Base-by-base conservation (phyloP, 2,113 vertebrate genomes). In the Ursus arctos region DNA sequence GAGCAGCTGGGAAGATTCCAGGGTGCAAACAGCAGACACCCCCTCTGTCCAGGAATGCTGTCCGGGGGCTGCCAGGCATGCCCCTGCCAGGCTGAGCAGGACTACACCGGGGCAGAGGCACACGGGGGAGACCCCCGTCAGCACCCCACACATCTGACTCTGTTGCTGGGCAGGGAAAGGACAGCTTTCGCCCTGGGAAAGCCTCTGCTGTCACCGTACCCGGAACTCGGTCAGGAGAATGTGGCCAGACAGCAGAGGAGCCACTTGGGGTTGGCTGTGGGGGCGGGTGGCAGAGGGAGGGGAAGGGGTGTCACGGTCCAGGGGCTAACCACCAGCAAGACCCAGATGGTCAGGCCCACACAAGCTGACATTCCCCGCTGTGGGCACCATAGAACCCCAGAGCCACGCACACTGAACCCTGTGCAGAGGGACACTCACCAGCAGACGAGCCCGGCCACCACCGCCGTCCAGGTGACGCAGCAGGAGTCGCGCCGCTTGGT, bases 381-480 rank as follows among this genome's bases (percentile, higher is more conserved):
- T 3, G 76, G 28, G 47, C 51, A 22, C 51, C 1, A 14, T 28
- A 33, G 49, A 33, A 11, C 53, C 16, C 63, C 36, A 0, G 4
- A 18, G 15, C 8, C 18, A 43, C 43, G 0, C 16, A 2, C 36
- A 1, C 1, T 1, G 0, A 10, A 16, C 57, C 74, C 10, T 0
- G 28, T 0, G 9, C 14, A 2, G 0, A 9, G 11, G 33, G 83
- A 31, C 76, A 96, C 99, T 99, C 98, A 99, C 99, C 99, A 99
- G 98, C 99, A 99, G 97, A 99, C 47, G 72, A 99, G 99, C 67
- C 99, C 99, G 0, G 99, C 99, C 0, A 98, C 93, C 61, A 99
- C 99, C 0, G 99, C 99, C 0, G 99, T 99, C 99, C 99, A 99
- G 94, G 99, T 99, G 98, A 99, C 94, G 0, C 99, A 99, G 98